A percentile compares a stretch with the other conserved stretches of the same genome.
Evolutionary conservation across 2,888 invertebrate species (phyloP).

Genomic region (Mesochorus sp.): DNA sequence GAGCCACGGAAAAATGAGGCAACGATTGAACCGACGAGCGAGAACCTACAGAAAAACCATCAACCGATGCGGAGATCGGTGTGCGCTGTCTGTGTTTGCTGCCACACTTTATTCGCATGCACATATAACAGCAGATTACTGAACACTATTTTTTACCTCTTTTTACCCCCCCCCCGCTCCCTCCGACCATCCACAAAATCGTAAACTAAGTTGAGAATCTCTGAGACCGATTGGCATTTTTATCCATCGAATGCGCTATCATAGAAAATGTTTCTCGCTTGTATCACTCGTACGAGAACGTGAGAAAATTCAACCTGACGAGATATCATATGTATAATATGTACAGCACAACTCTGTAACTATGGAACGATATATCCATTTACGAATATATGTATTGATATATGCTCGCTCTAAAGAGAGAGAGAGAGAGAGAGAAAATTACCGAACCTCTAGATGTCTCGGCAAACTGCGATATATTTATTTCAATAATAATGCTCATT

Average conservation of each 20-base stretch:
- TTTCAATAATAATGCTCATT: conserved; percentile 40
- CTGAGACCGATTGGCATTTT: conserved; percentile 36
- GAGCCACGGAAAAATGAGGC: conserved; percentile 7
- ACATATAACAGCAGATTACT: too few species aligned
- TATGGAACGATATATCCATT: too few species aligned
- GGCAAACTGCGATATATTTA: conserved; percentile 30
- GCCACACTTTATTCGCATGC: too few species aligned
- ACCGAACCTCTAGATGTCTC: conserved; percentile 3
- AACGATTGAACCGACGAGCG: conserved; percentile 21
- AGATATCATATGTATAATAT: neutral
- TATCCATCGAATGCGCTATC: neutral
- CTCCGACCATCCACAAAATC: conserved; percentile 4
- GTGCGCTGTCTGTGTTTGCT: neutral
- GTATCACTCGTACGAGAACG: conserved; percentile 5
- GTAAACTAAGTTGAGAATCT: conserved; percentile 21
- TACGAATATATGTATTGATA: neutral
- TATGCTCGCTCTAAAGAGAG: too few species aligned
- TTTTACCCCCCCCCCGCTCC: too few species aligned
- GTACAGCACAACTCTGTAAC: neutral
- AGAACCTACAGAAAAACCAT: neutral
- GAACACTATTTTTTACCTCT: too few species aligned
- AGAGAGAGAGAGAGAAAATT: neutral
- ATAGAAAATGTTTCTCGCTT: neutral
- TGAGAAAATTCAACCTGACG: conserved; percentile 21
- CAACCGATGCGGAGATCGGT: conserved; percentile 5